Conservation (phyloP, 2,888 invertebrate species). For the Loripinus fragilis region DNA sequence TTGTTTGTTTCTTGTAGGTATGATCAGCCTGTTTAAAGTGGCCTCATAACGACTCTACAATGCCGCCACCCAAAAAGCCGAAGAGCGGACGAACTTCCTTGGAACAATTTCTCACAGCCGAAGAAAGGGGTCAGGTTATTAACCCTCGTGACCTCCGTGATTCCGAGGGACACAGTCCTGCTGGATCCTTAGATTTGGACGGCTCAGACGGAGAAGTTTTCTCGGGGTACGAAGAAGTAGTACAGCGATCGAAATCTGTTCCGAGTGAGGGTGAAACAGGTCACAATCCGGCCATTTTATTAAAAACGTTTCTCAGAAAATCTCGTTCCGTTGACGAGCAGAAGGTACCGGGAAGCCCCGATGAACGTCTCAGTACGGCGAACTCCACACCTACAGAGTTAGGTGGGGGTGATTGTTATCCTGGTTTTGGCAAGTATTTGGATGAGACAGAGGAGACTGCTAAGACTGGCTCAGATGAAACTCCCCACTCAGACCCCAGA, state of each 20-base stretch:
- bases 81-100: conserved; percentile 77
- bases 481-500: background rate
- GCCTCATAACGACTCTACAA: too few relatives aligned
- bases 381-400: conserved; percentile 34
- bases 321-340: conserved; percentile 48
- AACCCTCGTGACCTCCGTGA: conserved; percentile 38
- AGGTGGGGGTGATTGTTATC: background rate
- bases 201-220: conserved; percentile 53
- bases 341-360: conserved; percentile 52
- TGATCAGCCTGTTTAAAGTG: too few relatives aligned
- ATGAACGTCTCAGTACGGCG: conserved; percentile 39
- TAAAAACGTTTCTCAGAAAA: conserved; percentile 53
- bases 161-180: conserved; percentile 62
- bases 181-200: conserved; percentile 55
- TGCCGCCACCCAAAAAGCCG: conserved; percentile 81
- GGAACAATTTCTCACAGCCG: conserved; percentile 76
- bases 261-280: background rate
- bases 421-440: background rate
- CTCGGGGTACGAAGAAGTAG: conserved; percentile 1
- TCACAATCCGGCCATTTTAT: conserved; percentile 31
- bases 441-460: background rate
- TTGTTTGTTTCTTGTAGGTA: too few relatives aligned
- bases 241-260: background rate
- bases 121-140: conserved; percentile 56
- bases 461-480: background rate